These are phyloP conservation scores for Chaitophorus viminalis DNA, from an alignment of 2,888 invertebrate genomes.

Conservation along the genomic window DNA sequence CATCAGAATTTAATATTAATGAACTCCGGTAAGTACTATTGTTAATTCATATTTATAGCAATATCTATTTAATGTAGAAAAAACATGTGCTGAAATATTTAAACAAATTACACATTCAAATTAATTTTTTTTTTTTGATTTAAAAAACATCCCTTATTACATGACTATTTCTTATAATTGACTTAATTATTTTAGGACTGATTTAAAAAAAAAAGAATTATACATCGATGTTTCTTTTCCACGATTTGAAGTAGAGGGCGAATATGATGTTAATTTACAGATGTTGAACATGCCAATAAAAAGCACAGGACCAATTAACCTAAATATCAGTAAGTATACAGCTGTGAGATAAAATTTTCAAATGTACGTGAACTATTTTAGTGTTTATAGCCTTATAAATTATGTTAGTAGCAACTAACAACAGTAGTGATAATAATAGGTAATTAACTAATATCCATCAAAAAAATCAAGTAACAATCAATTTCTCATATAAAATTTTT, in stretches of 20 bases:
- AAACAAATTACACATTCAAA: neutral
- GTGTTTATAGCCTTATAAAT: no score
- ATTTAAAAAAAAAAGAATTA: slow-evolving; percentile 69
- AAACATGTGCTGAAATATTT: neutral
- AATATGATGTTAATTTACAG: slow-evolving; percentile 72
- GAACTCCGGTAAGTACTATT: slow-evolving; percentile 16
- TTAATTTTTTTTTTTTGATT: neutral
- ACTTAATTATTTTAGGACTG: slow-evolving; percentile 65
- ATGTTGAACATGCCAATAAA: slow-evolving; percentile 72
- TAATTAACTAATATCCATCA: no score
- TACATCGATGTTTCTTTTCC: slow-evolving; percentile 71
- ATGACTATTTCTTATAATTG: slow-evolving; percentile 22
- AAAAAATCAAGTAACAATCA: no score
- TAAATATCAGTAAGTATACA: slow-evolving; percentile 71
- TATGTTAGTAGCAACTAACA: no score
- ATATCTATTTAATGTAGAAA: no score
- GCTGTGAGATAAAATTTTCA: neutral
- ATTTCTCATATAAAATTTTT: no score
- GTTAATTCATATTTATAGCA: no score
- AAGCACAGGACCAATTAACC: slow-evolving; percentile 73
- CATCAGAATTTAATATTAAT: slow-evolving; percentile 31
- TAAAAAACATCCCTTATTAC: neutral
- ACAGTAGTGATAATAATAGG: no score
- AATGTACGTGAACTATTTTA: no score
- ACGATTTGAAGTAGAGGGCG: slow-evolving; percentile 71